Evolutionary conservation across 2,888 invertebrate genomes (phyloP).

Genomic region (Drosophila recens): DNA sequence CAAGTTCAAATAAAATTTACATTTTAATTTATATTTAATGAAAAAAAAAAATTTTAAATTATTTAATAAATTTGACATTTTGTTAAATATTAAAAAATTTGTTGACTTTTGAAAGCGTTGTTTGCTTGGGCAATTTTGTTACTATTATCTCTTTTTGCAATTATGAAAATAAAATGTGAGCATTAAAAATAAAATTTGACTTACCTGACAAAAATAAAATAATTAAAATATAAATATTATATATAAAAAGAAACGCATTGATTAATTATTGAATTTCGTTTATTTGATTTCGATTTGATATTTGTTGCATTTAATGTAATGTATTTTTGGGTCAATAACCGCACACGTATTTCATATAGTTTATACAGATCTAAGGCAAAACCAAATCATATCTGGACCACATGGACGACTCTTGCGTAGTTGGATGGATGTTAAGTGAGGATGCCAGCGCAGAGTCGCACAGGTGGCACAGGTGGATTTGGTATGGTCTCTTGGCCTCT

Average conservation of each 20-base stretch:
- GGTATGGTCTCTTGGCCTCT: conserved; percentile 11
- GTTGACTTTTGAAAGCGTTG: too few species aligned
- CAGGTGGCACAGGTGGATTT: conserved; percentile 13
- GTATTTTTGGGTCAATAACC: conserved; percentile 48
- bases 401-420: conserved; percentile 30
- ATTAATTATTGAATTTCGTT: conserved; percentile 36
- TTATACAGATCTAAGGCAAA: conserved; percentile 2
- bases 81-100: too few species aligned
- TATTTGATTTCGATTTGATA: conserved; percentile 43
- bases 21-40: too few species aligned
- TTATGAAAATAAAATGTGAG: background rate
- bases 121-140: too few species aligned
- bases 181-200: background rate
- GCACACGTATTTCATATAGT: background rate
- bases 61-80: too few species aligned
- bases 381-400: background rate
- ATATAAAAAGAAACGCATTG: background rate
- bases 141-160: too few species aligned
- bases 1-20: too few species aligned
- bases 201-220: background rate
- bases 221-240: too few species aligned
- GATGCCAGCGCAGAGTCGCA: conserved; percentile 55
- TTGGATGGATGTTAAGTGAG: conserved; percentile 53
- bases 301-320: conserved; percentile 15
- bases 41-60: too few species aligned